phyloP scores from a whole-genome alignment of 2,113 vertebrate genomes.

The Oriolus oriolus region DNA sequence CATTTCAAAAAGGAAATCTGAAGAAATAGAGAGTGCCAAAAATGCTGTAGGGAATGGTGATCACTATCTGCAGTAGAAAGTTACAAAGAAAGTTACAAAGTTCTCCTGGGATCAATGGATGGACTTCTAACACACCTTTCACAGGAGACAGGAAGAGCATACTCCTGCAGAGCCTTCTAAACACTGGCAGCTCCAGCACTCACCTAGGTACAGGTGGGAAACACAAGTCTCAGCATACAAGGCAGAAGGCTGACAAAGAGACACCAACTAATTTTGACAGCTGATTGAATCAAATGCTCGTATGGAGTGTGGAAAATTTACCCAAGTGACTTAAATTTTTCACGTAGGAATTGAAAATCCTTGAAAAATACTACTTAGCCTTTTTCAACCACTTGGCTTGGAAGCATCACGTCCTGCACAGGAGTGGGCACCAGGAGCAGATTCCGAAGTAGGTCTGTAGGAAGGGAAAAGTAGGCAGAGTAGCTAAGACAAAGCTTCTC shows the following conservation, averaged over 20 bases:
- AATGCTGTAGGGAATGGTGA: fast-evolving
- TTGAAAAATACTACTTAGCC: background rate
- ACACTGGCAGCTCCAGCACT: fast-evolving
- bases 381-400: background rate
- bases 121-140: background rate
- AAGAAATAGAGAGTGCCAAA: background rate
- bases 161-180: background rate
- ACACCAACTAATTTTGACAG: background rate
- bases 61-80: background rate
- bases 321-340: background rate
- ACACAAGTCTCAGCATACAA: background rate
- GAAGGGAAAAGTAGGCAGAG: background rate
- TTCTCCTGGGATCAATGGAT: background rate
- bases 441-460: too few species aligned
- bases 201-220: background rate
- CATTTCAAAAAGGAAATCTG: background rate
- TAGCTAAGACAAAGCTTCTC: background rate
- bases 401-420: fast-evolving
- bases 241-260: background rate
- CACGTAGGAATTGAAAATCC: background rate
- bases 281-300: background rate
- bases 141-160: background rate
- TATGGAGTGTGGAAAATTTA: background rate
- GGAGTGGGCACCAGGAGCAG: fast-evolving
- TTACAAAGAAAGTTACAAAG: background rate